Evolutionary conservation across 2,797 vertebrate genomes (phyloP), one percentile per base, ranked within the genome.

Genomic region (Fratercula arctica): DNA sequence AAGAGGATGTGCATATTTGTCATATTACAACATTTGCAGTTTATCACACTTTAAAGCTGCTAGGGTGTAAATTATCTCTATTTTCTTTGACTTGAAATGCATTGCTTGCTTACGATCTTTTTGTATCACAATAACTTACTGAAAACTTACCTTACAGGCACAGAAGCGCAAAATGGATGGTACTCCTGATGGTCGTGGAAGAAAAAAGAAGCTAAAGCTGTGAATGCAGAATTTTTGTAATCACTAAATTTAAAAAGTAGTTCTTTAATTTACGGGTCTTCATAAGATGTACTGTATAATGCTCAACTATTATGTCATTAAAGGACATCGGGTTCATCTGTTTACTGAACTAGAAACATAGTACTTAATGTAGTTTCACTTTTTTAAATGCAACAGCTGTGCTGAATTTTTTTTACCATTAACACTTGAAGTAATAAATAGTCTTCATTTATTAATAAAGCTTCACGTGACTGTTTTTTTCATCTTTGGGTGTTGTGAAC

Each of bases 201-300:
- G 99, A 81, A 98, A 99, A 97, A 99, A 99, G 98, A 99, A 99
- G 97, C 98, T 99, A 79, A 99, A 99, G 98, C 98, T 99, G 98
- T 99, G 98, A 99, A 98, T 68, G 88, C 33, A 56, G 56, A 87
- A 72, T 90, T 87, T 95, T 96, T 97, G 60, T 97, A 97, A 97
- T 98, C 97, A 98, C 98, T 98, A 97, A 97, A 97, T 97, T 97
- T 97, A 97, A 91, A 97, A 98, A 98, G 98, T 98, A 98, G 98
- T 98, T 98, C 98, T 99, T 98, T 98, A 98, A 98, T 98, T 98
- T 98, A 98, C 98, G 98, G 99, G 98, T 99, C 98, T 98, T 98
- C 98, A 98, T 98, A 98, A 98, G 98, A 98, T 98, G 98, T 99
- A 98, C 99, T 98, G 98, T 99, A 98, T 98, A 98, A 97, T 97